Evolutionary conservation across 2,888 invertebrate genomes (phyloP).

Genomic region (Dusona sp.): DNA sequence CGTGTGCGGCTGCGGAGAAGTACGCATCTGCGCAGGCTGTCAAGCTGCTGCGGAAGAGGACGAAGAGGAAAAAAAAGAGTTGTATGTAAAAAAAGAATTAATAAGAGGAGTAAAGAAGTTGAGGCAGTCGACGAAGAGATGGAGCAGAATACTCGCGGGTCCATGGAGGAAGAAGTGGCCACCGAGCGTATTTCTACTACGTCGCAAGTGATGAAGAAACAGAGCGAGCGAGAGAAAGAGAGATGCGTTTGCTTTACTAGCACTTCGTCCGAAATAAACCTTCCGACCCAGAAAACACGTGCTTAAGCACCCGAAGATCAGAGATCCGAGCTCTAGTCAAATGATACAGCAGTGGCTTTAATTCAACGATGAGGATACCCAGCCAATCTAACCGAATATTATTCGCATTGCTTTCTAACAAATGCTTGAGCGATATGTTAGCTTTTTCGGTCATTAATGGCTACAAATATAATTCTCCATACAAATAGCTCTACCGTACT

Average conservation of each 20-base stretch:
- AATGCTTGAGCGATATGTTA: neutral
- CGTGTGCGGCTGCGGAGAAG: constrained; percentile 15
- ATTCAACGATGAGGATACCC: constrained; percentile 37
- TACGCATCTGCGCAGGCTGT: constrained; percentile 44
- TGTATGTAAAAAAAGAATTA: neutral
- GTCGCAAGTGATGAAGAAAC: constrained; percentile 11
- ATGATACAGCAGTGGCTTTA: constrained; percentile 51
- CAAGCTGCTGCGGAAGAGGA: constrained; percentile 55
- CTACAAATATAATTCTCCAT: neutral
- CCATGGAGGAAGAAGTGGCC: constrained; percentile 53
- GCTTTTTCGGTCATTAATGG: neutral
- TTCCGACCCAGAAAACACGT: constrained; percentile 71
- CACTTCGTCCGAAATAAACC: constrained; percentile 69
- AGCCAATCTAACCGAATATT: neutral
- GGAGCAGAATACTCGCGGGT: constrained; percentile 38
- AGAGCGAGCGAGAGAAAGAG: neutral
- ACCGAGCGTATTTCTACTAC: constrained; percentile 52
- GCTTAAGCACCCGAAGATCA: constrained; percentile 54
- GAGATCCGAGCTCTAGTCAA: constrained; percentile 41
- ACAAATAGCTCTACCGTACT: neutral
- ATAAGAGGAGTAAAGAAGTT: constrained; percentile 52
- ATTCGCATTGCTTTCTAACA: neutral
- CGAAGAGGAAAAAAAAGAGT: constrained; percentile 38
- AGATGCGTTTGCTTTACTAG: constrained; percentile 59
- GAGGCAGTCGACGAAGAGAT: constrained; percentile 46